Base-by-base conservation (phyloP, 2,797 vertebrate genomes). In the Podargus strigoides region DNA sequence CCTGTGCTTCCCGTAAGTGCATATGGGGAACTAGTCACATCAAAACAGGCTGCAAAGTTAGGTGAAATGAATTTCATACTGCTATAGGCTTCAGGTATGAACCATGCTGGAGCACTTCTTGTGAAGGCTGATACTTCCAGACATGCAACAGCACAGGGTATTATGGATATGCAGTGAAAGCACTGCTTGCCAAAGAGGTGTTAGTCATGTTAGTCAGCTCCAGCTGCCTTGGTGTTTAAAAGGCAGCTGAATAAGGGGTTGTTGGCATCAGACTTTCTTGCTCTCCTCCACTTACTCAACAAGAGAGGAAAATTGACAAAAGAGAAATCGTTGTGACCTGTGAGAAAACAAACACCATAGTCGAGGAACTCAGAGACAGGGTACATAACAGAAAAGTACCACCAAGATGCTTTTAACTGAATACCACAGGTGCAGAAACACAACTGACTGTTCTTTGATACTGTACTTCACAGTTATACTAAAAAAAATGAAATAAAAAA, bases 81-180 rank as follows among this genome's bases (percentile, higher is more conserved):
- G 67, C 56, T n/a, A 18, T 2, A 55, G 41, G 13, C 36, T 78
- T 58, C 39, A 47, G 53, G 30, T 16, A 23, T 34, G 15, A 87
- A 15, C 2, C 0, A 8, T 50, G 59, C 8, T 8, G n/a, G 27
- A 27, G 23, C 4, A 9, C 22, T 28, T 50, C 44, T 10, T 27
- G 1, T 32, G 37, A 68, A 64, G 10, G 42, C 10, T 64, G 59
- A 47, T 47, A 13, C 16, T 55, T 23, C 60, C 62, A 49, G 39
- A 34, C 2, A 1, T 19, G 28, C 55, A 44, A 6, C 1, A 3
- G 5, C 32, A 34, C 2, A 11, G 4, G 9, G 15, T 17, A 5
- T 44, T 53, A 34, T 4, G 15, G 62, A n/a, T 26, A n/a, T 0
- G 0, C 6, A 30, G 20, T 9, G 58, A 62, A 46, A 70, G 8